A percentile compares a stretch with the other conserved stretches of the same genome.
Conservation (phyloP, 2,113 vertebrate species). For the Nothocercus nigrocapillus region DNA sequence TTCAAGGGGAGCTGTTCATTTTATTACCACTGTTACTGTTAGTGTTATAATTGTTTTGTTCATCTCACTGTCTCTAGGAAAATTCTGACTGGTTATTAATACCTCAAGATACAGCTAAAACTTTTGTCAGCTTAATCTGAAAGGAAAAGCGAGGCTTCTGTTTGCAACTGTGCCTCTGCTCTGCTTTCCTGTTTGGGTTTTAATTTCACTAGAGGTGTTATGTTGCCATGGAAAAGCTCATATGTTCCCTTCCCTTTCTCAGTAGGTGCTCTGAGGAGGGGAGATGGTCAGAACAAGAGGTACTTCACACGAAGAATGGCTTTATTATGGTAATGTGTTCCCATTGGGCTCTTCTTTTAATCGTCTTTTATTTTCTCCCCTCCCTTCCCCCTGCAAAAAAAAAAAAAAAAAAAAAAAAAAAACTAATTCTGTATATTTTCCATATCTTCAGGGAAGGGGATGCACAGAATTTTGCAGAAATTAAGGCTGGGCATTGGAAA, state of each 20-base stretch:
- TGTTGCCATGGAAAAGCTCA: constrained; percentile 62
- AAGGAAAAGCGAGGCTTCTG: neutral
- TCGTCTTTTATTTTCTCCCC: neutral
- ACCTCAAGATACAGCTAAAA: constrained; percentile 25
- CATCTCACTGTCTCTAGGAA: neutral
- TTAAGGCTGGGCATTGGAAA: neutral
- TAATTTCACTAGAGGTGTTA: constrained; percentile 51
- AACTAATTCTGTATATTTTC: neutral
- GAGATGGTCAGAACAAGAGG: constrained; percentile 37
- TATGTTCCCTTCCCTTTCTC: constrained; percentile 6
- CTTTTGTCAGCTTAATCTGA: neutral
- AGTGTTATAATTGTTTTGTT: constrained; percentile 25
- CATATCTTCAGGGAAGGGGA: neutral
- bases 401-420: too few species aligned
- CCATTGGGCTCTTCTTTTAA: neutral
- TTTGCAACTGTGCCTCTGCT: neutral
- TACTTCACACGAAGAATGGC: constrained; percentile 40
- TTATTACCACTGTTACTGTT: neutral
- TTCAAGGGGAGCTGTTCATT: neutral
- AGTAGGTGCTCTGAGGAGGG: constrained; percentile 33
- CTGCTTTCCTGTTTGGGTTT: constrained; percentile 35
- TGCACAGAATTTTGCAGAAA: neutral
- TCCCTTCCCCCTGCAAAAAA: neutral
- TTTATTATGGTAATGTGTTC: neutral
- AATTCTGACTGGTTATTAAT: constrained; percentile 13